A percentile compares a stretch with the other conserved stretches of the same genome.
phyloP scores from a whole-genome alignment of 2,113 vertebrate genomes.

The Heterochromis multidens region DNA sequence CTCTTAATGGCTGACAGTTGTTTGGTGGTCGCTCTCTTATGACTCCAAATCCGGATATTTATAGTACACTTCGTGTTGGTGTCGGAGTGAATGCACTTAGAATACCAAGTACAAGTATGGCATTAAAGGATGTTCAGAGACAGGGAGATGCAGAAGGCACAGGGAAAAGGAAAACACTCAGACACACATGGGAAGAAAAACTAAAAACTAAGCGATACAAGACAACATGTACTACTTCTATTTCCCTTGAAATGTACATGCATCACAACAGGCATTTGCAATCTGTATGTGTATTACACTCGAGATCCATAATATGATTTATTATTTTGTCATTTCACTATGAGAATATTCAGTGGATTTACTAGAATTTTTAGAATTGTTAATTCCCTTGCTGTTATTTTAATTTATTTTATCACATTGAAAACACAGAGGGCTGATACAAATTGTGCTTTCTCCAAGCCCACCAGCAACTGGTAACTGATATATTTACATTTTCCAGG shows the following conservation, averaged over 20 bases:
- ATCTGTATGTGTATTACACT: conserved; percentile 66
- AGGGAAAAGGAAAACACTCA: not conserved
- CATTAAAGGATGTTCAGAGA: not conserved
- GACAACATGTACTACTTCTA: not conserved
- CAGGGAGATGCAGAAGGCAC: not conserved
- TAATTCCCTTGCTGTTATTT: not conserved
- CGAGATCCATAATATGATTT: conserved; percentile 52
- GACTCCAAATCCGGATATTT: not conserved
- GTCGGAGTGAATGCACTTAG: not conserved
- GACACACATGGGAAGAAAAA: no score
- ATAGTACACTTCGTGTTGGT: not conserved
- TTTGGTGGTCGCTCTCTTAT: not conserved
- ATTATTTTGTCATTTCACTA: conserved; percentile 49
- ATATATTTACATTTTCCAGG: conserved; percentile 38
- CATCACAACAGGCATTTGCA: conserved; percentile 3
- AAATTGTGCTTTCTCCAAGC: conserved; percentile 38
- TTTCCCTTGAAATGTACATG: not conserved
- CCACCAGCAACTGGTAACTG: conserved; percentile 19
- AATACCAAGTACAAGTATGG: not conserved
- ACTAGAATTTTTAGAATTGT: conserved; percentile 41
- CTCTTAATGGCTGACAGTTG: not conserved
- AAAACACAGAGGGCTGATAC: conserved; percentile 20
- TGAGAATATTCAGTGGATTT: not conserved
- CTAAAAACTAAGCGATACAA: not conserved
- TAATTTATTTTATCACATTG: conserved; percentile 38